Evolutionary conservation across 2,113 vertebrate species (phyloP), one percentile per base, ranked within the genome.

Genomic region (Cottus gobio): DNA sequence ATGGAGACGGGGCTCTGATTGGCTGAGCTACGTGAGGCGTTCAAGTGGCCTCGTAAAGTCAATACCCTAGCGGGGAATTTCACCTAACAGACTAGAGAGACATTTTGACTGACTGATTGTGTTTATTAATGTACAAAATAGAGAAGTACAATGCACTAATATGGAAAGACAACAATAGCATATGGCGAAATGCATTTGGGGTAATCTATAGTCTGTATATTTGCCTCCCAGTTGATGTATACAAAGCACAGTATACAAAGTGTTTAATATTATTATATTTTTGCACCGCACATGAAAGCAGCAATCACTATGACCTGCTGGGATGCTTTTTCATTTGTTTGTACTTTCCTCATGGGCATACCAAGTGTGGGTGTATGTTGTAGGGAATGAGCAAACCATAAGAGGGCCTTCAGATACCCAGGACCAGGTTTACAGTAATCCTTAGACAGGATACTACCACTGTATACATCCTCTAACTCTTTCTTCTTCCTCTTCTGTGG

Each of bases 1-100:
- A 74, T 72, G 28, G 62, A 61, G 26, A 34, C 48, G 31, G 1
- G 31, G 20, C 67, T 80, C 31, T 82, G 50, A 90, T 5, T 91
- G 89, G 87, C 83, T 78, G 60, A 75, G 34, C 12, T 7, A 0
- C 20, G 1, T 57, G 80, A 62, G 50, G 71, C 86, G 39, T 90
- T 92, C 69, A 82, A 0, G 26, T 0, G 4, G 9, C 18, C 11
- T 80, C 71, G 85, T 46, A 62, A 62, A 56, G n/a, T 6, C 2
- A 7, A 50, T 0, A 3, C 7, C 2, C 13, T 12, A 2, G 31
- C 5, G n/a, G 2, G 36, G 34, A 67, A 61, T 20, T 2, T 20
- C 63, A 30, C 2, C 11, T 0, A 30, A 22, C 3, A 4, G 16
- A 30, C 24, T 3, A 37, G 34, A 56, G 30, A 24, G 12, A 52